Conservation (phyloP, 2,113 vertebrate genomes). For the Alligator sinensis region DNA sequence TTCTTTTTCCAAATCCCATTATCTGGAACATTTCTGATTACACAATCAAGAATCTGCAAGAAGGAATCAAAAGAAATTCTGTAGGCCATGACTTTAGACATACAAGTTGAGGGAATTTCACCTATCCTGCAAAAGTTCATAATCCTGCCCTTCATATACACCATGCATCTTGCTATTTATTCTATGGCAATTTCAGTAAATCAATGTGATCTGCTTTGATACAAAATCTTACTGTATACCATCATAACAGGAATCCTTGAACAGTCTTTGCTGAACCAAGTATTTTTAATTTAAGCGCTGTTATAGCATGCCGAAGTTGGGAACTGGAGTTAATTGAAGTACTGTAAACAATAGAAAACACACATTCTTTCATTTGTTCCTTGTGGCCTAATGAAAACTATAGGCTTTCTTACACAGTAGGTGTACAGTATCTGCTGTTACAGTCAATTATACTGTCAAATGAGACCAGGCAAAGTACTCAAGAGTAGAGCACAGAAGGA, state of each 20-base stretch:
- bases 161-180: neutral
- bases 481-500: neutral
- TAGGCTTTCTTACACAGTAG: neutral
- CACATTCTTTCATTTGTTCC: neutral
- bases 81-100: too few species aligned
- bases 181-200: neutral
- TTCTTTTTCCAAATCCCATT: neutral
- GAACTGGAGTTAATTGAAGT: neutral
- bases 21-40: neutral
- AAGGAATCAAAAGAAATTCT: neutral
- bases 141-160: neutral
- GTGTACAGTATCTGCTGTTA: neutral
- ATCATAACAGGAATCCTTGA: neutral
- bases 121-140: neutral
- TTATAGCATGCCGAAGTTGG: neutral
- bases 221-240: neutral
- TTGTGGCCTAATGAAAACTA: neutral
- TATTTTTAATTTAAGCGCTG: neutral
- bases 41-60: neutral
- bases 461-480: neutral
- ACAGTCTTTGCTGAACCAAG: conserved; percentile 2
- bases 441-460: neutral
- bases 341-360: neutral
- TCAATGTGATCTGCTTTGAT: neutral
- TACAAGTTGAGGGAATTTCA: neutral